Base-by-base conservation (phyloP, 2,797 vertebrate genomes). In the Etheostoma nigrum region DNA sequence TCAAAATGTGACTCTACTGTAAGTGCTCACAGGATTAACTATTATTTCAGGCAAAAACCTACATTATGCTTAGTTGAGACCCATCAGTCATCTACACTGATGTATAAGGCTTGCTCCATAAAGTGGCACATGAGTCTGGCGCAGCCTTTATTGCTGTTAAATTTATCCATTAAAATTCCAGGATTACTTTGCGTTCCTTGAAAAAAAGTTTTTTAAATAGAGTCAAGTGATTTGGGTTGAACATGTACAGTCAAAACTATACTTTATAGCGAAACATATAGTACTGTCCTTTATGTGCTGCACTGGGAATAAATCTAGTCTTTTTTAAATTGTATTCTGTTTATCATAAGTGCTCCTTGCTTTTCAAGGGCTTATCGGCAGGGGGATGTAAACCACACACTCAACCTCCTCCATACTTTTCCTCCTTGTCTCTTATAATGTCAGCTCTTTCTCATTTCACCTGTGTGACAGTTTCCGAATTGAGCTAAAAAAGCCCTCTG, bases 381-480 rank as follows among this genome's bases (percentile, higher is more conserved):
- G 57, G 67, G 6, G 63, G 54, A 76, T 36, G 13, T 65, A 65
- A 64, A 53, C 25, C 25, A 15, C 65, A 48, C 54, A 66, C 23
- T 58, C 25, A 36, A 8, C 9, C 19, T 40, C 36, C 36, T 3
- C 0, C 61, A 57, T 11, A 60, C 45, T 67, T 63, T 42, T 48
- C 64, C 21, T 53, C 62, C 52, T 27, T 82, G 74, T 75, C 65
- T 76, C 53, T 72, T 73, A 69, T 73, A 72, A 67, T 63, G 59
- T 65, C 74, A 81, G 33, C 68, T 68, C 57, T 78, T 59, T 54
- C 58, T 55, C 59, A 72, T 84, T 74, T 82, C 62, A 67, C 27
- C 67, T 72, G 48, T 23, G 23, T 80, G 83, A 84, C 87, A 85
- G 77, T 70, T 87, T 36, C 65, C 69, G 76, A 81, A 90, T 84